phyloP scores from a whole-genome alignment of 2,797 vertebrate species.

The Sylvilagus floridanus region DNA sequence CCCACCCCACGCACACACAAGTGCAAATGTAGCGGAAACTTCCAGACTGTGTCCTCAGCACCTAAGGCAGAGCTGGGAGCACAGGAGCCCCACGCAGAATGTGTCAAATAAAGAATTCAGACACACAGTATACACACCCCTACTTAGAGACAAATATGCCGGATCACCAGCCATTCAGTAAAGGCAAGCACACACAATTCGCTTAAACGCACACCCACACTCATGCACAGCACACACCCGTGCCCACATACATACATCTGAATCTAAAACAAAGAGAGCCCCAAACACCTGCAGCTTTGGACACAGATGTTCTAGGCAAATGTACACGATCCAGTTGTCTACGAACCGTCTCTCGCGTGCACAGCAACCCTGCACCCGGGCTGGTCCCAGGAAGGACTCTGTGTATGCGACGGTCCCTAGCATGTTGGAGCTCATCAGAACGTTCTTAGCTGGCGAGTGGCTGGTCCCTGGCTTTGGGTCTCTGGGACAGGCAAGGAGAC shows the following conservation, averaged over 20 bases:
- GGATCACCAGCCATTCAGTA: neutral
- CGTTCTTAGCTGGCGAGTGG: slow-evolving; percentile 38
- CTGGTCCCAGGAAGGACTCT: slow-evolving; percentile 1
- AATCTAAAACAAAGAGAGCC: neutral
- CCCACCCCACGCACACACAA: too few species aligned
- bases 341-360: neutral
- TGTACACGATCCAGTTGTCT: too few species aligned
- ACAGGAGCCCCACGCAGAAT: neutral
- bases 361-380: neutral
- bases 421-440: slow-evolving; percentile 20
- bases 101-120: neutral
- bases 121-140: neutral
- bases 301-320: neutral
- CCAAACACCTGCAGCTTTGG: neutral
- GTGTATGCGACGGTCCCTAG: neutral
- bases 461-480: slow-evolving; percentile 57
- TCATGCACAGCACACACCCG: neutral
- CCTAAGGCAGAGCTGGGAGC: neutral
- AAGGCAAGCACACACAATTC: neutral
- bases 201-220: neutral
- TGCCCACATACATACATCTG: neutral
- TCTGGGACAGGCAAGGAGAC: slow-evolving; percentile 51
- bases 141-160: neutral
- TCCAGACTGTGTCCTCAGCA: neutral
- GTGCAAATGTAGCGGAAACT: neutral